These are phyloP conservation scores for Chrysotoxum bicinctum DNA, from an alignment of 2,888 invertebrate species.

Conservation along the genomic window DNA sequence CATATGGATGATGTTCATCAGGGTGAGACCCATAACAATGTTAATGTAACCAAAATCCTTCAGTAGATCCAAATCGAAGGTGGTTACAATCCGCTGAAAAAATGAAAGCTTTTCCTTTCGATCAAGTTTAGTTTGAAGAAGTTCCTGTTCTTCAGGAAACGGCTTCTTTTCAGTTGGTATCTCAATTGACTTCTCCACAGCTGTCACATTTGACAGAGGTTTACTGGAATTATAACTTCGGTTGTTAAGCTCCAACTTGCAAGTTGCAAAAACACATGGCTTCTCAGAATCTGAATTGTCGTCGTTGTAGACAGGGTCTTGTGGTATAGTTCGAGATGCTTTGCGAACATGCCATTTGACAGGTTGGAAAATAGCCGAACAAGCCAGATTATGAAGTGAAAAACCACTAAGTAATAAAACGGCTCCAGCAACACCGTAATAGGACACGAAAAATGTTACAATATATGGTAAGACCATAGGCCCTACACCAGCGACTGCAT, in stretches of 20 bases:
- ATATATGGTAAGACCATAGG: conserved; percentile 88
- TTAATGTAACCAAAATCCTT: conserved; percentile 87
- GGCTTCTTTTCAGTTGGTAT: conserved; percentile 66
- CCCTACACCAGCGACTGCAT: conserved; percentile 88
- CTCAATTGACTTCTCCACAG: background rate
- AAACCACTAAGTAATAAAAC: conserved; percentile 86
- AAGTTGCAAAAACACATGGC: background rate
- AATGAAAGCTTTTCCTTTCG: conserved; percentile 81
- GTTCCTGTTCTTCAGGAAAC: conserved; percentile 4
- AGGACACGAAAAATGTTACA: conserved; percentile 85
- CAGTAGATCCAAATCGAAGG: conserved; percentile 88
- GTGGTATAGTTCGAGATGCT: conserved; percentile 74
- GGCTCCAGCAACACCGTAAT: conserved; percentile 86
- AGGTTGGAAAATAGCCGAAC: conserved; percentile 87
- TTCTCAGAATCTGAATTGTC: background rate
- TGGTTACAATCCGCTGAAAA: conserved; percentile 84
- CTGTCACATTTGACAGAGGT: conserved; percentile 54
- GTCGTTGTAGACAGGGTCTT: conserved; percentile 73
- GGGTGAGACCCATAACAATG: conserved; percentile 87
- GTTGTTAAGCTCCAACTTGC: conserved; percentile 74
- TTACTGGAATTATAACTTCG: background rate
- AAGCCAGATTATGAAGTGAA: conserved; percentile 86
- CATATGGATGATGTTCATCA: conserved; percentile 87
- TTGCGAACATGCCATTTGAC: conserved; percentile 87
- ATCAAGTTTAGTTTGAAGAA: conserved; percentile 75